Percentiles rank a stretch among this genome's conserved stretches.
Evolutionary conservation across 2,888 invertebrate genomes (phyloP).

Genomic region (Dione juno): DNA sequence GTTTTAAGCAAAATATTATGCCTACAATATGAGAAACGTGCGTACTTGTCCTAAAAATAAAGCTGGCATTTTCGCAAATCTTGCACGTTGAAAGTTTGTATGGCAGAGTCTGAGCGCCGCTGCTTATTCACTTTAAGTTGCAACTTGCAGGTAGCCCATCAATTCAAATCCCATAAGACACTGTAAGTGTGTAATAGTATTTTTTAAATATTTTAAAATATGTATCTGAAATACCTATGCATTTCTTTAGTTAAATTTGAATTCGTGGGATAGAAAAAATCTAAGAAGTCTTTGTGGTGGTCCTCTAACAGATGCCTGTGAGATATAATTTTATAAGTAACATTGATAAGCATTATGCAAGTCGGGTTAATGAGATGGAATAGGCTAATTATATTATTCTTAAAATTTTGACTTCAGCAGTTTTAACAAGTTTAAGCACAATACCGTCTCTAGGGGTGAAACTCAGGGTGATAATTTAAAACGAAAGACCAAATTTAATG

Average conservation of each 20-base stretch:
- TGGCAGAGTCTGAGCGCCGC: conserved; percentile 64
- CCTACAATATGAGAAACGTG: neutral
- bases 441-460: conserved; percentile 16
- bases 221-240: too few species aligned
- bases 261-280: too few species aligned
- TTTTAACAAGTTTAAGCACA: conserved; percentile 16
- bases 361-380: neutral
- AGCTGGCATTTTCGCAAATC: conserved; percentile 74
- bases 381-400: neutral
- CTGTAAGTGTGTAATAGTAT: conserved; percentile 2
- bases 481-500: conserved; percentile 63
- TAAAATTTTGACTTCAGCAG: neutral
- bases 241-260: too few species aligned
- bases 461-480: conserved; percentile 47
- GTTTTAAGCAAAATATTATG: too few species aligned
- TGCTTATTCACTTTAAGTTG: conserved; percentile 71
- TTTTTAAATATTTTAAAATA: neutral
- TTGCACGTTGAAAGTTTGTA: conserved; percentile 74
- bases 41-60: conserved; percentile 5
- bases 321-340: too few species aligned
- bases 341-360: too few species aligned
- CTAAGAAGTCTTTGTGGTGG: too few species aligned
- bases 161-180: conserved; percentile 34
- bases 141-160: conserved; percentile 49
- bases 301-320: too few species aligned